Percentiles rank a stretch among this genome's conserved stretches.
Conservation (phyloP, 1,140 invertebrate species). For the Physella acuta region DNA sequence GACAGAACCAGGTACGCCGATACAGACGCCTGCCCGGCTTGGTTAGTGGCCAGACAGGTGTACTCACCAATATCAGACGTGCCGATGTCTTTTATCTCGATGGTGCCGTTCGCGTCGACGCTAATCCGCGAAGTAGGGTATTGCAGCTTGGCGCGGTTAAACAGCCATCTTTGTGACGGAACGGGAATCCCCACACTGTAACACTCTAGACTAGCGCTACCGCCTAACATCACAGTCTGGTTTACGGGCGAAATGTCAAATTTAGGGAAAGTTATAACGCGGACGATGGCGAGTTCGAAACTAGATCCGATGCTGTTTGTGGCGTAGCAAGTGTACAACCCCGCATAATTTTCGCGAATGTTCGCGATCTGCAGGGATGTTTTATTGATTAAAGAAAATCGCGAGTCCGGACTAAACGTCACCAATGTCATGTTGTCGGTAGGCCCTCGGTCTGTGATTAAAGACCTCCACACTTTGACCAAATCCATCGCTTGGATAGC, state of each 20-base stretch:
- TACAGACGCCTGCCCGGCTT: conserved; percentile 1
- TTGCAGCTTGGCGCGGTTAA: not conserved
- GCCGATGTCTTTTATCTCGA: conserved; percentile 1
- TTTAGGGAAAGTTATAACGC: conserved; percentile 14
- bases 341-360: not conserved
- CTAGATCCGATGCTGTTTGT: not conserved
- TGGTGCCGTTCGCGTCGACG: conserved; percentile 2
- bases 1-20: not conserved
- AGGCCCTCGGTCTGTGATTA: not conserved
- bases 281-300: not conserved
- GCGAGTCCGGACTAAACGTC: not conserved
- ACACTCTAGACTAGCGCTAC: not conserved
- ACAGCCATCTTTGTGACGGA: conserved; percentile 15
- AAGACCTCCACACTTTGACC: not conserved
- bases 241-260: conserved; percentile 2
- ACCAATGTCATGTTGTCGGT: not conserved
- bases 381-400: conserved; percentile 6
- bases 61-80: conserved; percentile 14
- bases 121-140: not conserved
- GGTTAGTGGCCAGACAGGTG: conserved; percentile 20
- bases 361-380: conserved; percentile 1
- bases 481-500: conserved; percentile 15
- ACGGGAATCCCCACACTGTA: conserved; percentile 17
- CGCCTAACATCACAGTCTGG: not conserved
- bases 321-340: conserved; percentile 11